These are phyloP conservation scores for Acronicta alni DNA, from an alignment of 2,888 invertebrate species.

Conservation along the genomic window DNA sequence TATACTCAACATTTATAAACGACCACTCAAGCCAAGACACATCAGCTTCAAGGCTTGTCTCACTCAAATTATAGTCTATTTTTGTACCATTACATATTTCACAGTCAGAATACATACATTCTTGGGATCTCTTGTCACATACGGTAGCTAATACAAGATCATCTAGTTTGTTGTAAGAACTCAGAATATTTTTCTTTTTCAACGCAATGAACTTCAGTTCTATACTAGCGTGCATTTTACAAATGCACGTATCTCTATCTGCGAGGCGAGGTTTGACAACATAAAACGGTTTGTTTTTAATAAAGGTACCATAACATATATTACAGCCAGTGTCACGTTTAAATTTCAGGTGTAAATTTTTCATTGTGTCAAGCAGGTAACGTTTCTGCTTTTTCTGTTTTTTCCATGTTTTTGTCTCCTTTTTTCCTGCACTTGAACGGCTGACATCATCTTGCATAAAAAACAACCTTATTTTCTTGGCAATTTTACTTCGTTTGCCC, in stretches of 20 bases:
- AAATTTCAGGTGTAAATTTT: constrained; percentile 2
- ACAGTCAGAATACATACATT: background rate
- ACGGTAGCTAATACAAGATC: too few relatives aligned
- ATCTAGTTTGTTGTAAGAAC: too few relatives aligned
- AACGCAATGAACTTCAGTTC: constrained; percentile 6
- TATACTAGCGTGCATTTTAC: constrained; percentile 5
- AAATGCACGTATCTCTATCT: constrained; percentile 1
- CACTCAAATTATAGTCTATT: constrained; percentile 8
- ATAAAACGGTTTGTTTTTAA: constrained; percentile 8
- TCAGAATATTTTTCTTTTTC: constrained; percentile 2
- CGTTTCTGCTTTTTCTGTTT: constrained; percentile 4
- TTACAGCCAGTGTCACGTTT: constrained; percentile 4
- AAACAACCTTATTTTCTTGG: background rate
- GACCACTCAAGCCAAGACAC: too few relatives aligned
- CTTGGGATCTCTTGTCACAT: background rate
- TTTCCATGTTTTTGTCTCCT: constrained; percentile 1
- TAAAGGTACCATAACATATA: constrained; percentile 1
- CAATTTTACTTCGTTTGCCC: background rate
- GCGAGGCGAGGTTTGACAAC: constrained; percentile 9
- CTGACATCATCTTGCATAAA: constrained; percentile 7
- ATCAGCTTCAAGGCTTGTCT: constrained; percentile 2
- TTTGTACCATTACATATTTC: constrained; percentile 12
- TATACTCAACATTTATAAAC: constrained; percentile 1
- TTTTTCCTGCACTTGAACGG: constrained; percentile 4
- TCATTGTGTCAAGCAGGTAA: constrained; percentile 7